Percentiles rank a stretch among this genome's conserved stretches.
Evolutionary conservation across 2,797 vertebrate genomes (phyloP).

Genomic region (Sebastes miniatus): DNA sequence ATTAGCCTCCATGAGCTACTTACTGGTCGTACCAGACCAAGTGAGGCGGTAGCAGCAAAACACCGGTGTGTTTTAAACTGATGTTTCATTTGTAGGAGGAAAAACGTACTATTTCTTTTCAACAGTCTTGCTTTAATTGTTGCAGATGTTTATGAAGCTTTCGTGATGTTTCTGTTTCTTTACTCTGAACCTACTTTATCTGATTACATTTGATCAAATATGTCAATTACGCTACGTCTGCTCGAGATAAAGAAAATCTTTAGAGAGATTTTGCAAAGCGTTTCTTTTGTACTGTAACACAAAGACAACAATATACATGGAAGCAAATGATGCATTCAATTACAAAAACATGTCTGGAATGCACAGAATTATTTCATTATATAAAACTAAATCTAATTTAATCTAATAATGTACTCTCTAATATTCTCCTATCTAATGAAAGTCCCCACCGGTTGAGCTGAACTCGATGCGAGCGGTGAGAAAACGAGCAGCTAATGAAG

Average conservation of each 20-base stretch:
- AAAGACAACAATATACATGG: not conserved
- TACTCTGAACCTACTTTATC: not conserved
- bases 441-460: not conserved
- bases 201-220: not conserved
- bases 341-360: not conserved
- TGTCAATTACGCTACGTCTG: not conserved
- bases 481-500: conserved; percentile 35
- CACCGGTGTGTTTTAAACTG: not conserved
- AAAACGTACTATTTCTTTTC: no score
- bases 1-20: not conserved
- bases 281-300: not conserved
- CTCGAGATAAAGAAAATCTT: not conserved
- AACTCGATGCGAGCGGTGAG: conserved; percentile 4
- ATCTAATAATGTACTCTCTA: not conserved
- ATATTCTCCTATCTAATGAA: not conserved
- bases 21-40: not conserved
- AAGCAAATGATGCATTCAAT: not conserved
- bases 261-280: not conserved
- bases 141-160: not conserved
- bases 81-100: not conserved
- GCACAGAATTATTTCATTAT: not conserved
- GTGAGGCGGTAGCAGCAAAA: not conserved
- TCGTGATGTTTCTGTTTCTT: not conserved
- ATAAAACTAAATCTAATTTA: not conserved
- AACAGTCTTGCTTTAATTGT: not conserved